phyloP scores from a whole-genome alignment of 2,797 vertebrate genomes.

The Sebastes alutus region DNA sequence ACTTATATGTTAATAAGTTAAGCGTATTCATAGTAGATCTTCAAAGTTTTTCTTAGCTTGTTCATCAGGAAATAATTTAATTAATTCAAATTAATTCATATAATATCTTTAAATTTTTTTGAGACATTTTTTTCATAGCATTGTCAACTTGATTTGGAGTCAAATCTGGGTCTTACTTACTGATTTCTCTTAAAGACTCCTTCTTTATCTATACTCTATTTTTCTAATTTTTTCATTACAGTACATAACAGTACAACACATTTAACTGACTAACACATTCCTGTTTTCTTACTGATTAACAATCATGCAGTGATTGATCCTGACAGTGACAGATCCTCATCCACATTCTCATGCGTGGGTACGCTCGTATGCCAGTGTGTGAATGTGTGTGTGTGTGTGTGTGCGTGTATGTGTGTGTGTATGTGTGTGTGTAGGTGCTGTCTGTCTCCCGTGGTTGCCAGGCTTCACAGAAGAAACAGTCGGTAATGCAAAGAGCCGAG shows the following conservation, averaged over 20 bases:
- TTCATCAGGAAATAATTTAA: too few species aligned
- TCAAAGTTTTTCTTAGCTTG: neutral
- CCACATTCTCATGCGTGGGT: neutral
- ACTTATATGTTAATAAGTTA: neutral
- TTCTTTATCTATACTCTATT: neutral
- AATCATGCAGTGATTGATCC: neutral
- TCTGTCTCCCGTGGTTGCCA: constrained; percentile 68
- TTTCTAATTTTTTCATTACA: neutral
- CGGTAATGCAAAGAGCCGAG: constrained; percentile 32
- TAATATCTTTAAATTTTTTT: too few species aligned
- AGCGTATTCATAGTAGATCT: neutral
- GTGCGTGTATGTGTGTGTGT: constrained; percentile 3
- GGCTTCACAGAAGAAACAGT: constrained; percentile 56
- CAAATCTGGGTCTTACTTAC: too few species aligned
- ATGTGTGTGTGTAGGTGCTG: neutral
- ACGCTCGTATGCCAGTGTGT: neutral
- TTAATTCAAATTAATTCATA: too few species aligned
- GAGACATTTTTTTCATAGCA: too few species aligned
- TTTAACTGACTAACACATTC: neutral
- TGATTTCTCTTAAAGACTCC: neutral
- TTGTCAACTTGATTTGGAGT: too few species aligned
- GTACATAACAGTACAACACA: neutral
- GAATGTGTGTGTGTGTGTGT: constrained; percentile 9
- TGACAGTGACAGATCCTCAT: neutral
- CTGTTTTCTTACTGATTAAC: neutral